Evolutionary conservation across 92 coral and sea anemone genomes (phyloP), one percentile per base, ranked within the genome.

Genomic region (Hydrozoanthus gracilis): DNA sequence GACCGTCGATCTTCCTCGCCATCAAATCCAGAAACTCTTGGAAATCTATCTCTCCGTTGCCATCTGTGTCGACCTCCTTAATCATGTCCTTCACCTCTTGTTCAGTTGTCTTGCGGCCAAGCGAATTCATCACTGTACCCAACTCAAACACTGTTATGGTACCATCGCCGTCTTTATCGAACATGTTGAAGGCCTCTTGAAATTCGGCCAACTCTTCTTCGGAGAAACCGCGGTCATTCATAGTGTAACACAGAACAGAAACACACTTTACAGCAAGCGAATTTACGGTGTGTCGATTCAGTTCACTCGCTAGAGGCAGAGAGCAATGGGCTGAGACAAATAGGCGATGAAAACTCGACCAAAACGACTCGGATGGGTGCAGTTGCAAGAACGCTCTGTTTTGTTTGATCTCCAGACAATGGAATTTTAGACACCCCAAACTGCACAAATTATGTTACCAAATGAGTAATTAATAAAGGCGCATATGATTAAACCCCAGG

Each of bases 131-230:
- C 1, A 87, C 89, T 3, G 86, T 79, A 1, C 87, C 87, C 16
- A 87, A 45, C 14, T 87, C 89, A 13, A 50, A 51, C 2, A 73
- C 68, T 48, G 89, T 78, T 52, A 87, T 79, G 3, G 89, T 87
- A 7, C 89, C 89, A 44, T 87, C 89, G 9, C 89, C 89, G 77
- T 87, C 89, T 65, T 78, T 78, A 56, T 87, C 89, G 45, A 87
- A 87, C 77, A 87, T 51, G 54, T 73, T 87, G 17, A 87, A 87
- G 17, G 85, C 85, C 47, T 80, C 85, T 65, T 80, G 74, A 80
- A 80, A 80, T 52, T 80, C 85, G 3, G 85, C 51, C 47, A 80
- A 49, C 73, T 80, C 75, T 66, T 80, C 85, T 65, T 80, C 85
- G 46, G 64, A 45, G 12, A 80, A 80, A 10, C 85, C 85, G 55